Conservation (phyloP, 2,113 vertebrate genomes). For the Hiodon tergisus region DNA sequence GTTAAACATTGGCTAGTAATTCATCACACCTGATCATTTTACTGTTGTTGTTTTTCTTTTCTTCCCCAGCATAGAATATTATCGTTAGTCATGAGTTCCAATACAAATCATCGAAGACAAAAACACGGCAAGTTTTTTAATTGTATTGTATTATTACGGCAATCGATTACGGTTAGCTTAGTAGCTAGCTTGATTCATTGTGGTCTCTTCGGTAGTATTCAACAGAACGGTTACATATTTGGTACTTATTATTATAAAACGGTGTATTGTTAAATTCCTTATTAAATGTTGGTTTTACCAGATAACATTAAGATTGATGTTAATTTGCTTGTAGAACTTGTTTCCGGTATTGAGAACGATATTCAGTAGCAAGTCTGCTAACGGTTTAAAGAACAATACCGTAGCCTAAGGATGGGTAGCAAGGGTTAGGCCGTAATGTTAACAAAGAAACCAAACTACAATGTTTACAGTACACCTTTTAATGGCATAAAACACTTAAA, state of each 20-base stretch:
- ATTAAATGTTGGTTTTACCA: background rate
- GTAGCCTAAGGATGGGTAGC: background rate
- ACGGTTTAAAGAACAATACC: background rate
- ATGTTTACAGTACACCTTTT: too few relatives aligned
- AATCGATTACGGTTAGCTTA: background rate
- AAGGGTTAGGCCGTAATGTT: background rate
- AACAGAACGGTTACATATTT: background rate
- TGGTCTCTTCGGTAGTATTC: background rate
- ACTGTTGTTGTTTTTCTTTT: slow-evolving; percentile 20
- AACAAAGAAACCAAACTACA: too few relatives aligned
- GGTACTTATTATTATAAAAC: too few relatives aligned
- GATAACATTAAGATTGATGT: background rate
- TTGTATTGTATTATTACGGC: background rate
- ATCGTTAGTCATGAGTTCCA: slow-evolving; percentile 24
- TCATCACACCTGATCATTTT: background rate
- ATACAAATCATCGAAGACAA: slow-evolving; percentile 25
- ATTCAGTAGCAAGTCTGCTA: background rate
- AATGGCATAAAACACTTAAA: too few relatives aligned
- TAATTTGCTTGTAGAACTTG: too few relatives aligned
- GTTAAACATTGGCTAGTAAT: background rate
- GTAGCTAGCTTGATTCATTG: background rate
- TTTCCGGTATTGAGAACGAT: too few relatives aligned
- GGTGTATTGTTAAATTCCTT: background rate
- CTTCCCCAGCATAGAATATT: slow-evolving; percentile 40
- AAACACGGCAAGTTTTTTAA: slow-evolving; percentile 46